Base-by-base conservation (phyloP, 2,888 invertebrate species). In the Lobophora halterata region DNA sequence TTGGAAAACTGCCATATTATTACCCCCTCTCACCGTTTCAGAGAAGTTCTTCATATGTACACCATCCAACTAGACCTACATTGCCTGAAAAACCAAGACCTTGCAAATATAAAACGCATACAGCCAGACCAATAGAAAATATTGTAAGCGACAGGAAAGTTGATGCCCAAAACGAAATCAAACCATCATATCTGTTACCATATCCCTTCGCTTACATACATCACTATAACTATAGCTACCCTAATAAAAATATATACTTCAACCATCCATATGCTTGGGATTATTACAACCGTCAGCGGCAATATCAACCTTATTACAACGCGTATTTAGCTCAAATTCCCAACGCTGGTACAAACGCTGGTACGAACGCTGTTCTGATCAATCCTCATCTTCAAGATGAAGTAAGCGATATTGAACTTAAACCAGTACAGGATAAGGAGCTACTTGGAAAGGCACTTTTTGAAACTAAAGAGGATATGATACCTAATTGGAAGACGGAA, bases 401-500 rank as follows among this genome's bases (percentile, higher is more conserved):
- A 3, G 42, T 55, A 5, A 46, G 52, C 34, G 49, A 51, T 16
- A 21, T 49, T 10, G 43, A 53, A 17, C 39, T 39, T 5, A 42
- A 34, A 30, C n/a, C 29, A 3, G n/a, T 36, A 9, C 8, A 50
- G 20, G 25, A 47, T n/a, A 40, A 28, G 5, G 47, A 50, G 10
- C 6, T 32, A 14, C 3, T 36, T 2, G 34, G 33, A 19, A 21
- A 29, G 3, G 36, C 25, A 14, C 39, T 41, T 21, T 26, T 21
- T 32, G 47, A 6, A 50, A 23, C 43, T 10, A 27, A 53, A 11
- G 44, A 39, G 0, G 50, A 48, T 5, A 33, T 16, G 2, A 49
- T 42, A 1, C 65, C 67, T 0, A 59, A 61, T 1, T 86, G 85
- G 86, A 70, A 79, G 46, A 81, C 79, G 0, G 65, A 70, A 35